Evolutionary conservation across 2,113 vertebrate genomes (phyloP).

Genomic region (Cariama cristata): DNA sequence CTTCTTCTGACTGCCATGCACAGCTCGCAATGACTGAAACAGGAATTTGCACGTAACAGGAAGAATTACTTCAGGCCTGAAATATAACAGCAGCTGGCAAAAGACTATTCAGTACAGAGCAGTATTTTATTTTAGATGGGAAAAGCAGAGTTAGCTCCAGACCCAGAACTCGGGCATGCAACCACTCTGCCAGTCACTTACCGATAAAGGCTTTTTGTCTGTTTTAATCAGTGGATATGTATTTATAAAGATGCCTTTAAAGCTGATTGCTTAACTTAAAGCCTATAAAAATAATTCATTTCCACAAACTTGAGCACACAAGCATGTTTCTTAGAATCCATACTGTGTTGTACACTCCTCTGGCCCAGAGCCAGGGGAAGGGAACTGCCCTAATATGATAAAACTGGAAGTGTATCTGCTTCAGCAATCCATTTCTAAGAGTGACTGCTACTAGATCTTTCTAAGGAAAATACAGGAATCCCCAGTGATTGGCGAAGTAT

Average conservation of each 20-base stretch:
- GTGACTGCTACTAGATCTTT: neutral
- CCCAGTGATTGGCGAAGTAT: neutral
- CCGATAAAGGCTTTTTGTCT: slow-evolving; percentile 3
- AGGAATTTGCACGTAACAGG: neutral
- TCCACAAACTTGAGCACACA: neutral
- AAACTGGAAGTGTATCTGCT: neutral
- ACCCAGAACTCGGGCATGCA: neutral
- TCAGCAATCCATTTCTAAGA: neutral
- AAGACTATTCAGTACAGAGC: neutral
- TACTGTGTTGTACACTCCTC: neutral
- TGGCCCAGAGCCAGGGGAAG: neutral
- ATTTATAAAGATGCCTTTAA: slow-evolving; percentile 1
- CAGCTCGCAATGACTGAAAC: neutral
- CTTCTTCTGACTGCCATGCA: neutral
- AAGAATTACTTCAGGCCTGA: slow-evolving; percentile 48
- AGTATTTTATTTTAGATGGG: slow-evolving; percentile 24
- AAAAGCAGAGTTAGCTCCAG: slow-evolving; percentile 17
- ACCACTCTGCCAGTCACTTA: neutral
- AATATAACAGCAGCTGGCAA: neutral
- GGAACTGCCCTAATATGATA: neutral
- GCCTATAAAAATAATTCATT: slow-evolving; percentile 7
- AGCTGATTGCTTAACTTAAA: slow-evolving; percentile 1
- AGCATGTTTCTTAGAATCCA: neutral
- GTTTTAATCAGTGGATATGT: neutral
- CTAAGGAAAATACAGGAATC: neutral